Base-by-base conservation (phyloP, 2,888 invertebrate genomes). In the Tiliacea aurago region DNA sequence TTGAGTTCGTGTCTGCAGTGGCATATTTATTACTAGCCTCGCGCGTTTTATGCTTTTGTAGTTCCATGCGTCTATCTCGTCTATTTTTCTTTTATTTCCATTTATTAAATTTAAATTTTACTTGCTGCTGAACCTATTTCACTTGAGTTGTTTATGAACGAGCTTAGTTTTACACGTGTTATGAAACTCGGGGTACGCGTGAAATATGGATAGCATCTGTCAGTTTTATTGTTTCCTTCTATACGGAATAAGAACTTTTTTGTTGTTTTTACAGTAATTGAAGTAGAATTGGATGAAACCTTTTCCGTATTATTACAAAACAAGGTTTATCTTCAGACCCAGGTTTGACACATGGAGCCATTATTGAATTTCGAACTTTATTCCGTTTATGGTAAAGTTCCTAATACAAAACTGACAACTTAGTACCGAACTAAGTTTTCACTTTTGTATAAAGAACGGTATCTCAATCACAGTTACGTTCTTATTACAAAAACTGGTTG, bases 11-110 rank as follows among this genome's bases (percentile, higher is more conserved):
- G 91, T 89, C 89, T 81, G 83, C 80, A 71, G 84, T 90, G 93
- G 92, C 92, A 91, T 93, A 89, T 94, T 93, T 94, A 93, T 93
- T 86, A 86, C 90, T 81, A 82, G 86, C 87, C 86, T 85, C 84
- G 83, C 88, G 88, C 88, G 86, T 89, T 93, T 93, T 93, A 93
- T 93, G 92, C 87, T 87, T 90, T 87, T 81, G 83, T 84, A 77
- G 74, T 85, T 82, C 86, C 80, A 83, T 87, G 84, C 85, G 86
- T 90, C 89, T 84, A 86, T 83, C 83, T 79, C 71, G 70, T 76
- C 78, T 78, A 80, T 66, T 69, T 80, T 83, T 85, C 88, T 89
- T 89, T 91, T 88, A 86, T 89, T 89, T 88, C 83, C 87, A 91
- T 91, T 91, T 91, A 90, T 91, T 89, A 88, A 88, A 90, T 91